Conservation (phyloP, 1,140 invertebrate genomes). For the Pogonognathellus flavescens region DNA sequence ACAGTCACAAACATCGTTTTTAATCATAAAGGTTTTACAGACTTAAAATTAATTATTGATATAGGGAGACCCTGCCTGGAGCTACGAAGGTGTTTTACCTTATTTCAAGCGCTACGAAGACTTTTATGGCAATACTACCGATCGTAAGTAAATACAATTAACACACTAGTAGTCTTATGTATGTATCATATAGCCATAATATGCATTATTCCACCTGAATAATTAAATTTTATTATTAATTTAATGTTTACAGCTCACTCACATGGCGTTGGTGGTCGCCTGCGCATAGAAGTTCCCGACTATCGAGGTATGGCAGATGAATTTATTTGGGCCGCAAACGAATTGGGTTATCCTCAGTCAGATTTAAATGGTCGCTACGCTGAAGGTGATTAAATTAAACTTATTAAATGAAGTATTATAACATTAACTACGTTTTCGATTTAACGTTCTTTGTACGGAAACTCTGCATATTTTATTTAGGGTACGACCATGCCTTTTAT, state of each 20-base stretch:
- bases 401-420: too few species aligned
- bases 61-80: conserved; percentile 44
- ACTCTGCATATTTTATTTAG: conserved; percentile 24
- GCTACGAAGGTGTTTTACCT: conserved; percentile 74
- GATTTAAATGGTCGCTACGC: conserved; percentile 81
- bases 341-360: conserved; percentile 87
- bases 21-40: neutral
- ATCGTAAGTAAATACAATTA: conserved; percentile 3
- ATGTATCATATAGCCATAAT: neutral
- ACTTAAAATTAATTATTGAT: neutral
- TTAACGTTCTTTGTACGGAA: neutral
- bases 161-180: too few species aligned
- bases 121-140: conserved; percentile 61
- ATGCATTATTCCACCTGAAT: too few species aligned
- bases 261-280: conserved; percentile 51
- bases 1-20: too few species aligned
- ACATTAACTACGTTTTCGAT: neutral
- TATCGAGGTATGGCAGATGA: conserved; percentile 37
- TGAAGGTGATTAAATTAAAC: conserved; percentile 54
- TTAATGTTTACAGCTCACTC: neutral
- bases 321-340: conserved; percentile 83
- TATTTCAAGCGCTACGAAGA: conserved; percentile 87
- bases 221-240: too few species aligned
- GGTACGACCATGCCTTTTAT: conserved; percentile 57
- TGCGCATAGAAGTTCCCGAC: conserved; percentile 51